Conservation (phyloP, 2,797 vertebrate species). For the Momotus momota region DNA sequence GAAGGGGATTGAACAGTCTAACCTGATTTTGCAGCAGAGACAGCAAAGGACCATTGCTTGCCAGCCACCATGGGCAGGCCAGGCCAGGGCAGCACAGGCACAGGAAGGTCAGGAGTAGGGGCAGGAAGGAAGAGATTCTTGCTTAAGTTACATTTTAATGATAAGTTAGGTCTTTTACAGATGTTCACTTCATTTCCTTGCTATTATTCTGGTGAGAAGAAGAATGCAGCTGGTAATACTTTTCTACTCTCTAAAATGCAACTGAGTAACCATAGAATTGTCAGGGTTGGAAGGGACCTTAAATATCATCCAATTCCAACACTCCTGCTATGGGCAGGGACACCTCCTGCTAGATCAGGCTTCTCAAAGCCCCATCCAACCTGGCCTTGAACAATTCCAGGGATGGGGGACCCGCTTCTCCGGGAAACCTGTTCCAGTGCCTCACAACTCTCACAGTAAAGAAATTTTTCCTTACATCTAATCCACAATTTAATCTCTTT, state of each 20-base stretch:
- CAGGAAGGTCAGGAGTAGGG: background rate
- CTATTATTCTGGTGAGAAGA: background rate
- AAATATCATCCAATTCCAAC: too few species aligned
- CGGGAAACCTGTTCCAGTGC: too few species aligned
- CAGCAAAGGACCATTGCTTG: rapidly evolving
- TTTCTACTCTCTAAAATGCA: background rate
- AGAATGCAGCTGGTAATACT: background rate
- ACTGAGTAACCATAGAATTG: too few species aligned
- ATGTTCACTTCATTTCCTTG: background rate
- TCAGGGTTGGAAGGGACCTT: too few species aligned
- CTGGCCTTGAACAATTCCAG: too few species aligned
- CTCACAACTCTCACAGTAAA: too few species aligned
- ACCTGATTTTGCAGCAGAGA: background rate
- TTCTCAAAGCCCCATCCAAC: too few species aligned
- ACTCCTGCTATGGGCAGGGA: too few species aligned
- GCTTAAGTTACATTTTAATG: background rate
- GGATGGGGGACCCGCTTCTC: too few species aligned
- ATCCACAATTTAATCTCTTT: too few species aligned
- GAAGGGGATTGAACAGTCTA: background rate
- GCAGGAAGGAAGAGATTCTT: background rate
- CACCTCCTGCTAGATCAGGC: too few species aligned
- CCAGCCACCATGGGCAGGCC: rapidly evolving
- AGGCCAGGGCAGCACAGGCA: background rate
- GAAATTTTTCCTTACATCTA: too few species aligned
- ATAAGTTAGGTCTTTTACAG: background rate